Percentiles rank a stretch among this genome's conserved stretches.
Evolutionary conservation across 2,797 vertebrate species (phyloP).

Genomic region (Champsocephalus esox): DNA sequence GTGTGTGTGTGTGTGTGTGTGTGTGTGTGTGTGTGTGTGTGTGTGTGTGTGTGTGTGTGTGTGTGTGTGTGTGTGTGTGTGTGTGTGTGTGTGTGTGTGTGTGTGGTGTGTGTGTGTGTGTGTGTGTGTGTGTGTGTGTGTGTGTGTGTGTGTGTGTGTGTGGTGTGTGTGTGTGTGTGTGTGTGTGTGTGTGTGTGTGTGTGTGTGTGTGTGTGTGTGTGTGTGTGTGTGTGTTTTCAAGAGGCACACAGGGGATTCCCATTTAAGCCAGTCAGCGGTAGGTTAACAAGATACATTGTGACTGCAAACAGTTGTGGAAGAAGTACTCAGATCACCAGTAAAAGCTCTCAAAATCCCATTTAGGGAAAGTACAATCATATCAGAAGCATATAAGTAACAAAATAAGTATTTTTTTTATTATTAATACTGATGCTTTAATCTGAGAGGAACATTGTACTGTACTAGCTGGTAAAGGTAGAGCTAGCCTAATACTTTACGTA

Average conservation of each 20-base stretch:
- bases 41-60: constrained; percentile 29
- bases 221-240: constrained; percentile 24
- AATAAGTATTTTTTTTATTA: neutral
- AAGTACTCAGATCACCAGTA: constrained; percentile 23
- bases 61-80: constrained; percentile 38
- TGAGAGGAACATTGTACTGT: neutral
- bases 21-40: constrained; percentile 18
- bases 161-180: neutral
- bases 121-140: too few species aligned
- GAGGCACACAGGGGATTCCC: constrained; percentile 62
- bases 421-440: neutral
- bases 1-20: constrained; percentile 33
- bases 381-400: neutral
- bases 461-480: neutral
- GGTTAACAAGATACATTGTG: constrained; percentile 59
- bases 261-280: constrained; percentile 58
- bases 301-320: constrained; percentile 27
- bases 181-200: too few species aligned
- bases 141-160: neutral
- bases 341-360: neutral
- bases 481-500: neutral
- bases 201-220: too few species aligned
- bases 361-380: neutral
- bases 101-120: too few species aligned
- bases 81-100: neutral